phyloP scores from a whole-genome alignment of 2,113 vertebrate genomes.

The Tricholaema leucomelas region DNA sequence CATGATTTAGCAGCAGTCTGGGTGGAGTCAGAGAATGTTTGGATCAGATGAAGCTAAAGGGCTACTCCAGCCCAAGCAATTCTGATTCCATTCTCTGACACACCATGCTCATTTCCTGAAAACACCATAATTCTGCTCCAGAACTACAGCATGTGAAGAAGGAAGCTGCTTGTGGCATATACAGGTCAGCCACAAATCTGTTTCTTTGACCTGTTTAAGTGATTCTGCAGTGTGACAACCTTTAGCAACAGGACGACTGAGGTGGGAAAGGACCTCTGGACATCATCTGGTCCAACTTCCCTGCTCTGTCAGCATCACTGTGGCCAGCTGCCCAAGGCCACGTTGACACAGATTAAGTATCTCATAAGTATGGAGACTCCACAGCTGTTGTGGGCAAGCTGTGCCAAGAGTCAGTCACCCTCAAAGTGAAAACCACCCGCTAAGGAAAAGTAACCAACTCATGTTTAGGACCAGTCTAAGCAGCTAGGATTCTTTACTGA shows the following conservation, averaged over 20 bases:
- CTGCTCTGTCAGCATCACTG: not conserved
- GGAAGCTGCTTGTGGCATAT: not conserved
- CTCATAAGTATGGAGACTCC: not conserved
- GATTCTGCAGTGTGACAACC: not conserved
- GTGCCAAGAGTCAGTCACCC: not conserved
- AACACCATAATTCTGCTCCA: no score
- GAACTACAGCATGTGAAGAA: not conserved
- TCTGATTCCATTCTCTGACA: no score
- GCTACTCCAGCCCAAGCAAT: no score
- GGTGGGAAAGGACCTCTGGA: not conserved
- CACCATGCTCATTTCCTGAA: no score
- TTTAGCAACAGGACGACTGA: not conserved
- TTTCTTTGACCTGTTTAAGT: not conserved
- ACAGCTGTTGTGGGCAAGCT: not conserved
- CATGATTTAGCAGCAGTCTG: no score
- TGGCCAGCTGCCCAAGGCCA: not conserved
- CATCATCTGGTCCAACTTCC: not conserved
- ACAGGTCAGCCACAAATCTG: no score
- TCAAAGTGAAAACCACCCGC: not conserved
- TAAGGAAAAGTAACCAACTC: not conserved
- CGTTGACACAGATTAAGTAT: not conserved
- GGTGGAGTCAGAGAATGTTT: no score
- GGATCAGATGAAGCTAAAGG: no score
- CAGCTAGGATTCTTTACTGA: not conserved
- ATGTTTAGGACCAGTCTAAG: rapidly evolving